phyloP scores from a whole-genome alignment of 2,113 vertebrate species.

The Heliornis fulica region DNA sequence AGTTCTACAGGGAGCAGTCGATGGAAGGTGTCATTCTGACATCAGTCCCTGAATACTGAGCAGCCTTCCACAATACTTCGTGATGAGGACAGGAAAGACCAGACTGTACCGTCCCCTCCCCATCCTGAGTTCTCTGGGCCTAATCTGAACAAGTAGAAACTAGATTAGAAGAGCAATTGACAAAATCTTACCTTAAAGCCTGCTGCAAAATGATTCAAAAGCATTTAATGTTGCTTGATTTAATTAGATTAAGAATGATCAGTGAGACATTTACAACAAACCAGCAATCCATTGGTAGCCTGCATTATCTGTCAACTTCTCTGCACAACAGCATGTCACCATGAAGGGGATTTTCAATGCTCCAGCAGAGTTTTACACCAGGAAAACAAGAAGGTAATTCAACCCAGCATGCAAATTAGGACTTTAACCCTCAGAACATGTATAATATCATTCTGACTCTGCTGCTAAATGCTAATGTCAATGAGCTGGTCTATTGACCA shows the following conservation, averaged over 20 bases:
- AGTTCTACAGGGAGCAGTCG: neutral
- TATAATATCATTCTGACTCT: neutral
- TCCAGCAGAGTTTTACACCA: neutral
- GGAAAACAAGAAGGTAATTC: neutral
- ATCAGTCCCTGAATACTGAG: too few relatives aligned
- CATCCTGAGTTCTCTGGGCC: neutral
- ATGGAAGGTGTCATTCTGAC: neutral
- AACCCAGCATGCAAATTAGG: too few relatives aligned
- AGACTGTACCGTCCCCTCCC: fast-evolving
- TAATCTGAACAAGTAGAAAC: neutral
- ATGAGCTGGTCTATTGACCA: neutral
- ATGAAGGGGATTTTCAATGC: neutral
- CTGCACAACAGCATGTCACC: neutral
- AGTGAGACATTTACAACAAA: neutral
- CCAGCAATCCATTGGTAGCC: fast-evolving
- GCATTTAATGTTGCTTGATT: neutral
- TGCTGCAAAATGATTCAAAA: neutral
- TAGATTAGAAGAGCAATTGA: neutral
- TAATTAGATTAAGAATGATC: neutral
- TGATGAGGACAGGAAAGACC: neutral
- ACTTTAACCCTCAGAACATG: neutral
- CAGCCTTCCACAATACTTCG: neutral
- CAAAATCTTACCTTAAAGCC: neutral
- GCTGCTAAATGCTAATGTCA: neutral
- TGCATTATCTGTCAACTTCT: neutral